Conservation (phyloP, 2,888 invertebrate genomes). For the Sympetrum striolatum region DNA sequence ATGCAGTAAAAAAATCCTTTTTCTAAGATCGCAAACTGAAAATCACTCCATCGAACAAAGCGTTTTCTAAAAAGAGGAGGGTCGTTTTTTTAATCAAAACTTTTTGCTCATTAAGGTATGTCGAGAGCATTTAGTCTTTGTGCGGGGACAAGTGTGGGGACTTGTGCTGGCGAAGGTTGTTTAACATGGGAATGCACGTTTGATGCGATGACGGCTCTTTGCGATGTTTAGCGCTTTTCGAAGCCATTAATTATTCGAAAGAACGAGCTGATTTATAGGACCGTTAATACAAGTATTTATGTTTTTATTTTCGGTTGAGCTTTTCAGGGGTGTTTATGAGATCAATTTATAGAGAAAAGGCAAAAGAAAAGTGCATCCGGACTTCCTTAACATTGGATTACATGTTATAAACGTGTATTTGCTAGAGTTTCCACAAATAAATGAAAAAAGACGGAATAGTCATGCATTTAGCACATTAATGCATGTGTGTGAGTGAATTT, state of each 20-base stretch:
- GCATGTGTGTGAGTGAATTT: too few relatives aligned
- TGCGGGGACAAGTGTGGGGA: not conserved
- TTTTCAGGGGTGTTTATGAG: not conserved
- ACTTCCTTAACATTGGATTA: too few relatives aligned
- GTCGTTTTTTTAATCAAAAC: not conserved
- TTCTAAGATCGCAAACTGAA: constrained; percentile 20
- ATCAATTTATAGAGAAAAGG: not conserved
- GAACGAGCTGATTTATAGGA: not conserved
- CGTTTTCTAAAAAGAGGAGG: not conserved
- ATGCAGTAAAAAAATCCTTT: constrained; percentile 8
- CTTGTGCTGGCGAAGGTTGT: not conserved
- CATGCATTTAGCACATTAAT: too few relatives aligned
- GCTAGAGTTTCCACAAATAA: too few relatives aligned
- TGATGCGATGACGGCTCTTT: not conserved
- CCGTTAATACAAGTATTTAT: not conserved
- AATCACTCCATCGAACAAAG: constrained; percentile 14
- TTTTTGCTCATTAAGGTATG: constrained; percentile 40
- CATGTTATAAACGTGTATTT: too few relatives aligned
- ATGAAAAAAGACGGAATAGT: too few relatives aligned
- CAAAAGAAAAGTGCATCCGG: too few relatives aligned
- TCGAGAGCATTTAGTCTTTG: constrained; percentile 35
- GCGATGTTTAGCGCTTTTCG: not conserved
- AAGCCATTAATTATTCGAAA: not conserved
- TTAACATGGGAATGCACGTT: constrained; percentile 20
- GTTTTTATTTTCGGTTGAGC: not conserved